phyloP scores from a whole-genome alignment of 2,888 invertebrate genomes.

The Tetranychus truncatus region DNA sequence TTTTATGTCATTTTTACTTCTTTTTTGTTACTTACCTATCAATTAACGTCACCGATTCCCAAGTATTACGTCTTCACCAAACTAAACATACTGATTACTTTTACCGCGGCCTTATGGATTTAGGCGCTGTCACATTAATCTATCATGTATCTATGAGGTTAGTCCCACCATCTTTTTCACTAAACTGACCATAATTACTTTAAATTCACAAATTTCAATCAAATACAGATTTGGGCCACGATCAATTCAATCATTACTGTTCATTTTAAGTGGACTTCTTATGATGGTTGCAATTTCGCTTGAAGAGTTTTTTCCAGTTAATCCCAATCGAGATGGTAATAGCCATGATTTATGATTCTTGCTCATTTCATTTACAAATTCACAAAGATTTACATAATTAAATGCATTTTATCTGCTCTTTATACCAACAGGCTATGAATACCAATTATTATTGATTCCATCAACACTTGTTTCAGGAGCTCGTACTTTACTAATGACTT shows the following conservation, averaged over 20 bases:
- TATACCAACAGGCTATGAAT: constrained; percentile 12
- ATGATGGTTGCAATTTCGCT: constrained; percentile 20
- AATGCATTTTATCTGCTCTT: constrained; percentile 2
- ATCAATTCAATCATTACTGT: constrained; percentile 18
- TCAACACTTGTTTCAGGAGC: constrained; percentile 24
- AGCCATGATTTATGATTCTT: neutral
- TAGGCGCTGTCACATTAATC: constrained; percentile 23
- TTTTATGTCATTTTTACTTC: constrained; percentile 20
- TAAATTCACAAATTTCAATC: neutral
- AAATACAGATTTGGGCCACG: constrained; percentile 17
- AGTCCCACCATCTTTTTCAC: neutral
- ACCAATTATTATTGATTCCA: constrained; percentile 22
- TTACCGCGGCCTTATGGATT: constrained; percentile 24
- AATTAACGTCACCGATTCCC: constrained; percentile 20
- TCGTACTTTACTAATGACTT: constrained; percentile 21
- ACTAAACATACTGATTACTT: constrained; percentile 23
- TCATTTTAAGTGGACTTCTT: constrained; percentile 22
- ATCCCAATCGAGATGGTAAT: constrained; percentile 9
- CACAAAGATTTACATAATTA: constrained; percentile 10
- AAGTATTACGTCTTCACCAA: constrained; percentile 23
- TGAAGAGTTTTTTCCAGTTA: constrained; percentile 17
- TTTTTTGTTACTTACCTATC: constrained; percentile 23
- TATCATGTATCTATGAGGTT: constrained; percentile 26
- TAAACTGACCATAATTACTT: neutral
- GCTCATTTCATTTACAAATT: neutral